These are phyloP conservation scores for Reticulitermes speratus DNA, from an alignment of 1,140 invertebrate species.

Conservation along the genomic window DNA sequence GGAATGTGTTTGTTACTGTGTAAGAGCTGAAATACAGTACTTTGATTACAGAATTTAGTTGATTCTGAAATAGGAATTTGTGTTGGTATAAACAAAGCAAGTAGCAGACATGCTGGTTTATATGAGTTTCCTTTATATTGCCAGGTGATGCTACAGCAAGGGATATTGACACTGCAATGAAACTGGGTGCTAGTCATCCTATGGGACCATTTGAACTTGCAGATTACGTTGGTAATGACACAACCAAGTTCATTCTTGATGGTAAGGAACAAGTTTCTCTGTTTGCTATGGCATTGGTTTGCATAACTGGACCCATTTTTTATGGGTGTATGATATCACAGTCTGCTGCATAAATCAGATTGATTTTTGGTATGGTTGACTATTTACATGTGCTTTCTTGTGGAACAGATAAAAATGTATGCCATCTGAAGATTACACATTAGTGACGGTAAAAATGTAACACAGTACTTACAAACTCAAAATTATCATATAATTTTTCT, in stretches of 20 bases:
- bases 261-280: slow-evolving; percentile 43
- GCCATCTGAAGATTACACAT: too few species aligned
- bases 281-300: neutral
- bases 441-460: too few species aligned
- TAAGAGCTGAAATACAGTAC: too few species aligned
- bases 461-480: too few species aligned
- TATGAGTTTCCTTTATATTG: neutral
- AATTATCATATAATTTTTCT: too few species aligned
- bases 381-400: neutral
- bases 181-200: slow-evolving; percentile 78
- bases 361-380: neutral
- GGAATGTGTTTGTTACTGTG: too few species aligned
- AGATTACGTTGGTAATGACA: slow-evolving; percentile 80
- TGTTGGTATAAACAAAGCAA: too few species aligned
- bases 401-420: neutral
- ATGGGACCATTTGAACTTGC: slow-evolving; percentile 82
- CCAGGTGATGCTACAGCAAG: slow-evolving; percentile 61
- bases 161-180: slow-evolving; percentile 86
- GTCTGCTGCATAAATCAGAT: neutral
- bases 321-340: neutral
- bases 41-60: too few species aligned
- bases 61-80: too few species aligned
- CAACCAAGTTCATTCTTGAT: slow-evolving; percentile 59
- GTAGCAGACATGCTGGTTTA: too few species aligned
- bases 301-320: neutral